Base-by-base conservation (phyloP, 1,140 invertebrate species). In the Helicoverpa zea region DNA sequence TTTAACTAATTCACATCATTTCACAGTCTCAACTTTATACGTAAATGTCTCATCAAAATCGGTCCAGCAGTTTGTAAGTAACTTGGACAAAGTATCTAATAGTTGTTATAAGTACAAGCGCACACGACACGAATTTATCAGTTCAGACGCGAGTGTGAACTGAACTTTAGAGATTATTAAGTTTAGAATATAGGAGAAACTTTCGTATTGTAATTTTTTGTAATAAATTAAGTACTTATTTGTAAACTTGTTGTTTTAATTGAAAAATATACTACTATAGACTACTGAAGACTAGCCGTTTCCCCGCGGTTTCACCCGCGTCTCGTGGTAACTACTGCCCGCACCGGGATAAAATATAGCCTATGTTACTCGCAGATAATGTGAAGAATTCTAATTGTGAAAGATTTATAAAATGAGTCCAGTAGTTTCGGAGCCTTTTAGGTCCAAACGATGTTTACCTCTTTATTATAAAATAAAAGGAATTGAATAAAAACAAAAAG, bases 161-260 rank as follows among this genome's bases (percentile, higher is more conserved):
- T 66, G 30, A 66, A 13, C 16, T 10, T 51, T 51, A 51, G 47
- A 68, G 47, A 68, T 64, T 64, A 70, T 52, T 70, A 51, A 68
- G 64, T 7, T 18, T 68, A 68, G 29, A 16, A 47, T 58, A 59
- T 29, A 59, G 61, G 14, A 49, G 11, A 14, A 47, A 51, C 5
- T 75, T 75, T 73, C 63, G 30, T 75, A 75, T 75, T 75, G 56
- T 61, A 59, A 23, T 63, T 75, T 74, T 75, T 63, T 63, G 43
- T 75, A 75, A 75, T 75, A 75, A 75, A 75, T 63, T 52, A 63
- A 75, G 73, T 75, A 75, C 73, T 75, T 75, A 75, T 75, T 61
- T 61, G 47, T 51, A 52, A 49, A 13, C 2, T n/a, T 63, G 13
- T 51, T 43, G 49, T 75, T 47, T 75, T 75, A 75, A 14, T 59